Percentiles rank a stretch among this genome's conserved stretches.
Conservation (phyloP, 1,140 invertebrate species). For the Macrobrachium rosenbergii region DNA sequence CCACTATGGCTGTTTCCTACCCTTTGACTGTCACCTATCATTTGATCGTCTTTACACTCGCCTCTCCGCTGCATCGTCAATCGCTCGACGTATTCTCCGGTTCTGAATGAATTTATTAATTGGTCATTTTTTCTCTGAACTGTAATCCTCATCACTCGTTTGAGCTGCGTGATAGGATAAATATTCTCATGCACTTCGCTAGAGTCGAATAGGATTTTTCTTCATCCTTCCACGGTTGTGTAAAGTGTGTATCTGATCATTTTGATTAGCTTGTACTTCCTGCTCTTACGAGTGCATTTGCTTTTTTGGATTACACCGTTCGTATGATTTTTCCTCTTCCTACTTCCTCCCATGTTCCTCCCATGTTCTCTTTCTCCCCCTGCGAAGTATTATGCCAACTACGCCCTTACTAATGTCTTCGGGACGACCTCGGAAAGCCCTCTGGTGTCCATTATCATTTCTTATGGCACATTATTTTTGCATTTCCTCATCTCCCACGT, state of each 20-base stretch:
- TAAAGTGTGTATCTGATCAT: too few relatives aligned
- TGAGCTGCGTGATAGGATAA: too few relatives aligned
- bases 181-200: too few relatives aligned
- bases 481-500: not conserved
- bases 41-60: too few relatives aligned
- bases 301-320: not conserved
- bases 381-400: not conserved
- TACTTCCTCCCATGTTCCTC: not conserved
- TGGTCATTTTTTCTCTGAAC: not conserved
- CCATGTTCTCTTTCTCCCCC: not conserved
- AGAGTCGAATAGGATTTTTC: too few relatives aligned
- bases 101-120: not conserved
- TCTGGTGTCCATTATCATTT: conserved; percentile 16
- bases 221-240: too few relatives aligned
- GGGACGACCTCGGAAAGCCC: conserved; percentile 4
- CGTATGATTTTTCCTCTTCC: not conserved
- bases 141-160: not conserved
- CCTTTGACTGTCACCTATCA: too few relatives aligned
- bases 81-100: not conserved
- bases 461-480: not conserved
- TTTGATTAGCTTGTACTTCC: too few relatives aligned
- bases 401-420: conserved; percentile 25
- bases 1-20: too few relatives aligned
- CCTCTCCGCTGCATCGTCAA: too few relatives aligned
- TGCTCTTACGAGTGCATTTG: too few relatives aligned